Evolutionary conservation across 2,888 invertebrate species (phyloP), one percentile per base, ranked within the genome.

Genomic region (Stenodera caucasica): DNA sequence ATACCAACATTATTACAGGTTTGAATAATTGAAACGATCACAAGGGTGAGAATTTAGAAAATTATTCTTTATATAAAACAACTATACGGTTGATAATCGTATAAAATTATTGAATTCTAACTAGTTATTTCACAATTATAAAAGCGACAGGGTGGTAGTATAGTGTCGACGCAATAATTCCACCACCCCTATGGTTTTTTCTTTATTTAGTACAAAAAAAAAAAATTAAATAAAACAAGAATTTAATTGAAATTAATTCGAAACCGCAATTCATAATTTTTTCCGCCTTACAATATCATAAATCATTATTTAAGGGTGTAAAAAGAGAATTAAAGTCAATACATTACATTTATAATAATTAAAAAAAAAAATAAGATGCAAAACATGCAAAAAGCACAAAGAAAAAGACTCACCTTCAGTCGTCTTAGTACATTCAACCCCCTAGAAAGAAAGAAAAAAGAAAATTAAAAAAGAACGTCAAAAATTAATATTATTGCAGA

Each of bases 1-100:
- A 80, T 78, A 78, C 75, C 78, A 72, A 76, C 78, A 79, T 80
- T 79, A 80, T 79, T 78, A 76, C 76, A 64, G 70, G 63, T 63
- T 60, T 79, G 74, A 79, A 79, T 79, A 75, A 78, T 77, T 76
- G 67, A 77, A 64, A 58, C 63, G 57, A 50, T 67, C 51, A 30
- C 7, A 15, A 50, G 11, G 8, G 11, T 1, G 45, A 45, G 12
- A 45, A 45, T 45, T 12, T 45, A 45, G 21, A 21, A 21, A 21
- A 18, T 21, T 45, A 21, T 45, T 45, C 45, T 45, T 45, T 45
- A 45, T 45, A 45, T 45, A 21, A 21, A 8, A 45, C 45, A 45
- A 45, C 45, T 15, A 45, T 45, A 45, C 11, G 45, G 45, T 45
- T 45, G 18, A 45, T 21, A 45, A 21, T 45, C 15, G 21, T 45